phyloP scores from a whole-genome alignment of 2,113 vertebrate species.

The Cichladusa arquata region DNA sequence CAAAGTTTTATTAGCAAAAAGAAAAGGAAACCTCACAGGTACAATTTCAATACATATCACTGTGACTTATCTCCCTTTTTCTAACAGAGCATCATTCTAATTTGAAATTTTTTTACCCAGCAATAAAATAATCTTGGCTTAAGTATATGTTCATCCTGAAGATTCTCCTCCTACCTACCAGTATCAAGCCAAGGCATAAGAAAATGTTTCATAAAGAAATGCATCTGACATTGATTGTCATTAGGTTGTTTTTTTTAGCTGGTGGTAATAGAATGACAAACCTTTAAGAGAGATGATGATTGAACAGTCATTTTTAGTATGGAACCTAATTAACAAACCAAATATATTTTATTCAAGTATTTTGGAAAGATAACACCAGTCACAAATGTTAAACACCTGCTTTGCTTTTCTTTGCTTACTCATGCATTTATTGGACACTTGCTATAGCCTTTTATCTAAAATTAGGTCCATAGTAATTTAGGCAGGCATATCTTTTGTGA shows the following conservation, averaged over 20 bases:
- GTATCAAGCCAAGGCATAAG: slow-evolving; percentile 26
- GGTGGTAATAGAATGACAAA: slow-evolving; percentile 41
- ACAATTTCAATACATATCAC: neutral
- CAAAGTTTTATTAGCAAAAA: neutral
- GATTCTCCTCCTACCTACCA: neutral
- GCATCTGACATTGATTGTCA: neutral
- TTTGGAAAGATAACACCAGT: slow-evolving; percentile 69
- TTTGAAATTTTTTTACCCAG: neutral
- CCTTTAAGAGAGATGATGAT: slow-evolving; percentile 66
- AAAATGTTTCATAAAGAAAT: slow-evolving; percentile 13
- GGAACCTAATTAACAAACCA: slow-evolving; percentile 68
- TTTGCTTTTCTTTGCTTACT: slow-evolving; percentile 76
- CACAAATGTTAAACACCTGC: slow-evolving; percentile 75
- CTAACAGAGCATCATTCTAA: neutral
- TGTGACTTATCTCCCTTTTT: neutral
- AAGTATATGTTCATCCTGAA: neutral
- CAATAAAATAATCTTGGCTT: neutral
- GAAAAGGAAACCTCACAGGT: neutral
- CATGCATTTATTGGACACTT: slow-evolving; percentile 77
- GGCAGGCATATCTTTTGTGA: slow-evolving; percentile 66
- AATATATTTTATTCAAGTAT: slow-evolving; percentile 67
- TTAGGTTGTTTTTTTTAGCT: neutral
- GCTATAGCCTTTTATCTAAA: slow-evolving; percentile 78
- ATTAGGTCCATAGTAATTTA: slow-evolving; percentile 81
- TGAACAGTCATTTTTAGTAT: slow-evolving; percentile 48